Evolutionary conservation across 2,797 vertebrate species (phyloP).

Genomic region (Numenius phaeopus): DNA sequence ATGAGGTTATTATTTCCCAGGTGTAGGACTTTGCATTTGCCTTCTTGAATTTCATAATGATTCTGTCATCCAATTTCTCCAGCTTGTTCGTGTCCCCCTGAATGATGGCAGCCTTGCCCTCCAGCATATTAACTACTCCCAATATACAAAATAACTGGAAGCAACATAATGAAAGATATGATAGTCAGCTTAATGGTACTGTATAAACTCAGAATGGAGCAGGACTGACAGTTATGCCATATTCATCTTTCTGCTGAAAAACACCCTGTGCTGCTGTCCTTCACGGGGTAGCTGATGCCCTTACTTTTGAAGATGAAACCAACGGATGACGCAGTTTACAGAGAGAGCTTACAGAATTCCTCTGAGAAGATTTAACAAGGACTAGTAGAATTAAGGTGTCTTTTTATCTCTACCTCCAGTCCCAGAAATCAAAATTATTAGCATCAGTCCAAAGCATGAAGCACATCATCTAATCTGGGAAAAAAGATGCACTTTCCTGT

Average conservation of each 20-base stretch:
- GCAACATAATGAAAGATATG: background rate
- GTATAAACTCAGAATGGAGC: background rate
- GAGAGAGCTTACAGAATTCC: constrained; percentile 3
- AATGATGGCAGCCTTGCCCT: background rate
- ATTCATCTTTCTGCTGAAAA: background rate
- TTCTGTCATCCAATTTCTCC: background rate
- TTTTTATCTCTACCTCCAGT: constrained; percentile 9
- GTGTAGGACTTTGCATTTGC: background rate
- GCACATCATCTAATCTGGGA: background rate
- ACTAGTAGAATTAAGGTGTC: background rate
- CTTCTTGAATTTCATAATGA: background rate
- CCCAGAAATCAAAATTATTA: constrained; percentile 38
- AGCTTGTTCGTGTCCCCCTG: background rate
- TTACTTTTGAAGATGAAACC: background rate
- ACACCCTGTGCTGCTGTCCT: background rate
- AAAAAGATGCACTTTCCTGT: background rate
- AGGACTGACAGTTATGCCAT: background rate
- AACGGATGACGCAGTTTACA: background rate
- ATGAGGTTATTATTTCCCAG: background rate
- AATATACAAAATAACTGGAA: background rate
- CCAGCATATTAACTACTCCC: background rate
- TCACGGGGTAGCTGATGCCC: background rate
- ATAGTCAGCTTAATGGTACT: background rate
- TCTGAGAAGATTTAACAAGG: constrained; percentile 22
- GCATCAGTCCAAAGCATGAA: constrained; percentile 10